Base-by-base conservation (phyloP, 2,797 vertebrate species). In the Huso huso region DNA sequence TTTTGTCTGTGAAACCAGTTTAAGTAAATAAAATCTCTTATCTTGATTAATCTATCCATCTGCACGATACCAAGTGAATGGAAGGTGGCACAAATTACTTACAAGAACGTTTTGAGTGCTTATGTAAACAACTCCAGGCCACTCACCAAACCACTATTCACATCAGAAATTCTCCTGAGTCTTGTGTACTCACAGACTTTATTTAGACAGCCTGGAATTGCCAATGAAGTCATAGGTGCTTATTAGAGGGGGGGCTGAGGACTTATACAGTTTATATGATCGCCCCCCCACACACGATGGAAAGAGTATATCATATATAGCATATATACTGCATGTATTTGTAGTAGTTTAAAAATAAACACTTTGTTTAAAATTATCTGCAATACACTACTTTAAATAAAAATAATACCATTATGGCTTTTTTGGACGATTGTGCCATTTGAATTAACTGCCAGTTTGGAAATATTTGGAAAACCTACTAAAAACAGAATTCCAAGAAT, bases 1-100 rank as follows among this genome's bases (percentile, higher is more conserved):
- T 6, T n/a, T 58, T 13, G 55, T 13, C 55, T 58, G 55, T 58
- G 55, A 58, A 58, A 13, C 55, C 55, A 58, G 12, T n/a, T 11
- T 58, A 61, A 72, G 49, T 65, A 65, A 73, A 72, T 68, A 74
- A 70, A 78, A 62, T 67, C 77, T 79, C 78, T 83, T 80, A 82
- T 85, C 77, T 67, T 80, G 75, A 86, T 81, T 70, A 77, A 86
- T 83, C 78, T 82, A 77, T 59, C 12, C 75, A 74, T 77, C 79
- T 77, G 78, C 76, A 73, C 70, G 8, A 2, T 53, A 65, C 68
- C 66, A 77, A 77, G 76, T 78, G 76, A 78, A 84, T 73, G 64
- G 73, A 77, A 82, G 80, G 78, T 80, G 79, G 78, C 82, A 81
- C 69, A 80, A 83, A 84, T 79, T 72, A 79, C 75, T 71, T 74